These are phyloP conservation scores for Columba livia DNA, from an alignment of 2,113 vertebrate species.

Conservation along the genomic window DNA sequence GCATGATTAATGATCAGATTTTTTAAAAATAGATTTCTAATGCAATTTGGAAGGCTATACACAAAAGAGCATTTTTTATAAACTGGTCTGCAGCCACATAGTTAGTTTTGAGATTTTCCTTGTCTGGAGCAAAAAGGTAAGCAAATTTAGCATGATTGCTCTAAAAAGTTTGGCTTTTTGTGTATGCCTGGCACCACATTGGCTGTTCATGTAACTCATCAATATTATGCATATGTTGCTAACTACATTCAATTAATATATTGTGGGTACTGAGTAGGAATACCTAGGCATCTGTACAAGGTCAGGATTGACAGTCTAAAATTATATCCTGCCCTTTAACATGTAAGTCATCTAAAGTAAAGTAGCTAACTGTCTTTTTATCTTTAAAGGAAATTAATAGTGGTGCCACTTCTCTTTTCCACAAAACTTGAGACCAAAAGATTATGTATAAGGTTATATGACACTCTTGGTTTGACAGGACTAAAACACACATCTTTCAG, in stretches of 20 bases:
- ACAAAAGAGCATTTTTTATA: neutral
- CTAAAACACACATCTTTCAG: neutral
- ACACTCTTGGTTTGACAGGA: neutral
- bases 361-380: neutral
- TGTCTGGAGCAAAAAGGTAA: neutral
- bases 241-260: neutral
- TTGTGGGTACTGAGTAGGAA: neutral
- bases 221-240: rapidly evolving
- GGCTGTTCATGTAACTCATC: rapidly evolving
- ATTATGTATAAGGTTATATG: rapidly evolving
- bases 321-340: neutral
- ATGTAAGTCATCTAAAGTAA: neutral
- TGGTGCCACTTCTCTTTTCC: neutral
- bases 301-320: neutral
- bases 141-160: neutral
- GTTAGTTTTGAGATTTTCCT: neutral
- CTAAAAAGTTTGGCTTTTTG: neutral
- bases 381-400: neutral
- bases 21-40: neutral
- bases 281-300: neutral
- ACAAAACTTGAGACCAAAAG: neutral
- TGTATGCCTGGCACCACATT: rapidly evolving
- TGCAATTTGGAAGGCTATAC: neutral
- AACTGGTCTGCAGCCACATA: neutral
- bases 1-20: rapidly evolving